phyloP scores from a whole-genome alignment of 2,888 invertebrate genomes.

The Harpalus rubripes region DNA sequence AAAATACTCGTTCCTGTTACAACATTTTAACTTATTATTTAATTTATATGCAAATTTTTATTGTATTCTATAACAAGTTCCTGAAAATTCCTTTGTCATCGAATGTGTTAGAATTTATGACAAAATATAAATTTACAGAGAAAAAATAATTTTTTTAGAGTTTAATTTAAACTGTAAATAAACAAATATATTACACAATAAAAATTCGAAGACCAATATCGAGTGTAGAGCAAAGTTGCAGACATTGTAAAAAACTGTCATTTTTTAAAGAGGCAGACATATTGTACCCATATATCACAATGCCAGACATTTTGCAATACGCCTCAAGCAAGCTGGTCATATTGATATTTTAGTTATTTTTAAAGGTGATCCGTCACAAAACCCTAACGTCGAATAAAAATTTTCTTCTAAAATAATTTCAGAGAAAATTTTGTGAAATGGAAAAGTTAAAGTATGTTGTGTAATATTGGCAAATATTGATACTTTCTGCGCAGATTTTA shows the following conservation, averaged over 20 bases:
- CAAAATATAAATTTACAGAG: not conserved
- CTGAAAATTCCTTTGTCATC: not conserved
- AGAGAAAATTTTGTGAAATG: too few relatives aligned
- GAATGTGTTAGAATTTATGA: not conserved
- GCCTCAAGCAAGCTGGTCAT: not conserved
- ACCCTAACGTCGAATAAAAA: not conserved
- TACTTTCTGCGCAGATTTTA: too few relatives aligned
- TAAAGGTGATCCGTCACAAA: not conserved
- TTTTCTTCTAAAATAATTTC: too few relatives aligned
- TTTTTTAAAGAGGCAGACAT: not conserved
- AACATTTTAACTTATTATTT: not conserved
- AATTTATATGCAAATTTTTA: not conserved
- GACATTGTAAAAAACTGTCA: not conserved
- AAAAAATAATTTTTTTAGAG: not conserved
- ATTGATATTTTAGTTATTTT: slow-evolving; percentile 3
- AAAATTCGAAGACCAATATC: not conserved
- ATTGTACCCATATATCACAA: not conserved
- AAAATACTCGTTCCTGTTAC: not conserved
- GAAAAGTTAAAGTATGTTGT: too few relatives aligned
- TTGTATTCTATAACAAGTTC: not conserved
- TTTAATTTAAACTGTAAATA: too few relatives aligned
- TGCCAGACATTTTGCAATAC: not conserved
- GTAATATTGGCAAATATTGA: too few relatives aligned
- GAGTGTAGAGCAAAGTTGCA: not conserved
- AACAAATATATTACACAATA: not conserved